Base-by-base conservation (phyloP, 2,888 invertebrate species). In the Thymelicus sylvestris region DNA sequence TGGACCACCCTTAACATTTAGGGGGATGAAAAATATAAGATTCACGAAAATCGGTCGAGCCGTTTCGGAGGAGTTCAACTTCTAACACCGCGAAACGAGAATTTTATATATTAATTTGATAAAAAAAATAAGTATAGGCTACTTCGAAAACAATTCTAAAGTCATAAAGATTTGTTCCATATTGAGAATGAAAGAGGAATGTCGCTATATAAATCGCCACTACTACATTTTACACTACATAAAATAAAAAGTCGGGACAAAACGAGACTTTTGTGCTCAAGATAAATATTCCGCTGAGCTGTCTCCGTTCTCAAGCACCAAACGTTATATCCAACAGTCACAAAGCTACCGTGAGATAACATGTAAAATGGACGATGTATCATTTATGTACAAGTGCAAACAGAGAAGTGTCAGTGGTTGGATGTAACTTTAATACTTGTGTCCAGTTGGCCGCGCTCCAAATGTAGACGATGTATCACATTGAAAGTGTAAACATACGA, bases 361-460 rank as follows among this genome's bases (percentile, higher is more conserved):
- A 59, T 69, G 64, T 69, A 59, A 69, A 69, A 69, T 50, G 70
- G 65, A 70, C 48, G 59, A 70, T 70, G 65, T 70, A 70, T 70
- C 64, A 70, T 70, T 65, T 70, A 70, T 70, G 70, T 65, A 65
- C 65, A 15, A 70, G 65, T 65, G 70, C 65, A 70, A 70, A 70
- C 65, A 69, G 55, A 69, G 59, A 50, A 68, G 68, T 69, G 69
- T 70, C 70, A 70, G 70, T 70, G 70, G 70, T 70, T 72, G 71
- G 50, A 72, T 74, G 71, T 73, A 70, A 73, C 64, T 69, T 74
- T 59, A 67, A 63, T 71, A 68, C 66, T 60, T 64, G 69, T 75
- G 67, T 72, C 71, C 71, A 61, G 71, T 76, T 76, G 75, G 75
- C 75, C 62, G 61, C 55, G 19, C 61, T 57, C 72, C 75, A 76